A percentile compares a stretch with the other conserved stretches of the same genome.
phyloP scores from a whole-genome alignment of 1,140 invertebrate genomes.

The Drosophila mayri region DNA sequence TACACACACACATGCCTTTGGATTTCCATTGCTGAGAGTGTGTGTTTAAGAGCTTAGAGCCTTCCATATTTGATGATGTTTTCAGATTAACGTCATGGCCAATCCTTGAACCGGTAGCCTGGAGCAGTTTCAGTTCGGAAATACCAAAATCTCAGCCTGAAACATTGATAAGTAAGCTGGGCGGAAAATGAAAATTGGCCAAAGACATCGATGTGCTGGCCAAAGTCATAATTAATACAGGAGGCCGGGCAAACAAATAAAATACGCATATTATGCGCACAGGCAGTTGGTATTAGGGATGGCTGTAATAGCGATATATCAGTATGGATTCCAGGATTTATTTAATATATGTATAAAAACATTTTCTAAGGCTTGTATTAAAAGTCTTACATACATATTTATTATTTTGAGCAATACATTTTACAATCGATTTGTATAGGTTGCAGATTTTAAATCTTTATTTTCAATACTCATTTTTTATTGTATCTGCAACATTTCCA shows the following conservation, averaged over 20 bases:
- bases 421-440: too few species aligned
- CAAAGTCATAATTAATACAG: conserved; percentile 50
- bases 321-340: not conserved
- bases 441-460: too few species aligned
- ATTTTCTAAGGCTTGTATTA: too few species aligned
- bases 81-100: conserved; percentile 61
- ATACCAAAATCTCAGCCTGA: conserved; percentile 21
- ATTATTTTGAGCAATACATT: too few species aligned
- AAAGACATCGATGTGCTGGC: conserved; percentile 28
- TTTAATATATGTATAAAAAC: too few species aligned
- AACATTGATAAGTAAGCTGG: conserved; percentile 46
- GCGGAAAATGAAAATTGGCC: conserved; percentile 24
- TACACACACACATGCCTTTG: conserved; percentile 9
- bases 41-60: conserved; percentile 33
- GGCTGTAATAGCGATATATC: not conserved
- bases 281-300: not conserved
- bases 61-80: conserved; percentile 67
- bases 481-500: not conserved
- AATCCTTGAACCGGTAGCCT: conserved; percentile 31
- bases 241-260: conserved; percentile 37
- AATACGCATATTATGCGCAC: conserved; percentile 17
- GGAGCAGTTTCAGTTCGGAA: conserved; percentile 32
- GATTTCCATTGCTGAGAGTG: not conserved
- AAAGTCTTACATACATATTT: too few species aligned
- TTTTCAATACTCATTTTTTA: too few species aligned